Conservation (phyloP, 2,113 vertebrate genomes). For the Leucosticte australis region DNA sequence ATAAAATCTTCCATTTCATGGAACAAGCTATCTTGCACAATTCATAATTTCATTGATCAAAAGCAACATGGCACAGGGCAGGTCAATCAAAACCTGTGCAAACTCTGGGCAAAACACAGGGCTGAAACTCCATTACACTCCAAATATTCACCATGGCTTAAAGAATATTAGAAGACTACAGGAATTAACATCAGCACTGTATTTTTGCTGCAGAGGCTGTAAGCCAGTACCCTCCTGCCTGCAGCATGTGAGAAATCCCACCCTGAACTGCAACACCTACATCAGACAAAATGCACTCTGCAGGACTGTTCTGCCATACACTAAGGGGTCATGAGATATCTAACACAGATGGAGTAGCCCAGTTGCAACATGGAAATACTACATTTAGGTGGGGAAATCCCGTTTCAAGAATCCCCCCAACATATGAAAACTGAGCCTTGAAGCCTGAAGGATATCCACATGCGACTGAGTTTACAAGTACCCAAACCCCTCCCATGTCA, state of each 20-base stretch:
- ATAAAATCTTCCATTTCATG: neutral
- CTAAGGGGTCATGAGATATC: fast-evolving
- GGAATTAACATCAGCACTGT: neutral
- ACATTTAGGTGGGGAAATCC: neutral
- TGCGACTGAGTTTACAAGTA: neutral
- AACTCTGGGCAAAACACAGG: neutral
- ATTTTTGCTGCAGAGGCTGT: neutral
- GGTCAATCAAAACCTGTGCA: neutral
- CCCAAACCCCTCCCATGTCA: neutral
- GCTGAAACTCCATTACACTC: neutral
- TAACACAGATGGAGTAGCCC: neutral
- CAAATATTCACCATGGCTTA: neutral
- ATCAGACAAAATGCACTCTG: neutral
- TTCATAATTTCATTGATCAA: neutral
- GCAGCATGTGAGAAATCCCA: neutral
- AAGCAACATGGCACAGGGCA: neutral
- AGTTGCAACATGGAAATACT: neutral
- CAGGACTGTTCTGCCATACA: neutral
- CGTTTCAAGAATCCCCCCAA: neutral
- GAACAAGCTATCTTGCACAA: neutral
- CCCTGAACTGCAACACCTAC: neutral
- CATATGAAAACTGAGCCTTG: neutral
- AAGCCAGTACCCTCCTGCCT: neutral
- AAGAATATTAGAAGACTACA: neutral
- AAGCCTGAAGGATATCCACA: neutral